Evolutionary conservation across 64 coral and sea anemone species (phyloP), one percentile per base, ranked within the genome.

Genomic region (Pachyseris speciosa): DNA sequence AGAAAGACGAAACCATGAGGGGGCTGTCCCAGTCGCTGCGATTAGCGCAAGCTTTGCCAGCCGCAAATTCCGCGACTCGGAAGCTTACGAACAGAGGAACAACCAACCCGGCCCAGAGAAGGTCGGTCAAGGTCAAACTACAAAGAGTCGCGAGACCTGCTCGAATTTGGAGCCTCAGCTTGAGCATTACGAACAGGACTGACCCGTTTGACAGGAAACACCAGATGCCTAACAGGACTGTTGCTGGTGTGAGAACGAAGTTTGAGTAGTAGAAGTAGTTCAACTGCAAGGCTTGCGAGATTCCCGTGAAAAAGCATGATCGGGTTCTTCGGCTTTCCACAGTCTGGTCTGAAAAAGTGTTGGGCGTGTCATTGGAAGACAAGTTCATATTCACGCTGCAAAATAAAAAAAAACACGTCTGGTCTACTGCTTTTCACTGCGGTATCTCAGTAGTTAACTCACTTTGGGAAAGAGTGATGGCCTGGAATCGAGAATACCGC

Each of bases 181-280:
- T 26, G 2, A 81, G 32, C 60, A 81, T 59, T 20, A n/a, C 33
- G 8, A 81, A 12, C 51, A 81, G 22, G 19, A 81, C 49, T 15
- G 37, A 38, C 77, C 51, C 51, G 34, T 81, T 81, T 63, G 77
- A 81, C 20, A 81, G 48, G 77, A 81, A 81, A 63, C 77, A 81
- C 77, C 77, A 81, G 1, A 81, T 33, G 24, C 29, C 77, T 2
- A 81, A 15, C 33, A 81, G 20, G 2, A 10, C 11, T 9, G 77
- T 81, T 2, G 40, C 9, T 2, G 77, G 77, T 11, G 52, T 61
- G 20, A 81, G 52, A n/a, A 63, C 33, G 13, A 81, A 81, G 34
- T 61, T 81, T 0, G 77, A 81, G 19, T 81, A 81, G 40, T 81
- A 41, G 40, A 59, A 61, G 37, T 61, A 81, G 9, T 63, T n/a